Evolutionary conservation across 2,113 vertebrate species (phyloP).

Genomic region (Cephalopterus ornatus): DNA sequence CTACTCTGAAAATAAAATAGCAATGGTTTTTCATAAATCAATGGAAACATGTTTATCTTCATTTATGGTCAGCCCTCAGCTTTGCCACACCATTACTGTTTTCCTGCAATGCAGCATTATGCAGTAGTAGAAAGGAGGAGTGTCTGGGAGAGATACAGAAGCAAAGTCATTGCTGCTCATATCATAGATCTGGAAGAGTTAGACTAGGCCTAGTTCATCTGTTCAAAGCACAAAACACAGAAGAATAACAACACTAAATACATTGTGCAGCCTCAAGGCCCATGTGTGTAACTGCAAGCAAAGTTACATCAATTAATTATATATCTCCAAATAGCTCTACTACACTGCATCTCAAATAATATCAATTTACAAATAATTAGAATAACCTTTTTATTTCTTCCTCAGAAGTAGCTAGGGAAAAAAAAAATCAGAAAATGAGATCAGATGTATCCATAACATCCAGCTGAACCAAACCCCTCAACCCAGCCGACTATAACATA

Average conservation of each 20-base stretch:
- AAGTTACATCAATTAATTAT: background rate
- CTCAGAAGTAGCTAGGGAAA: background rate
- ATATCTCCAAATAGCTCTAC: background rate
- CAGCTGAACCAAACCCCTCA: background rate
- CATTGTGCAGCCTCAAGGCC: slow-evolving; percentile 62
- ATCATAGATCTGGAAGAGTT: background rate
- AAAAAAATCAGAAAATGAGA: background rate
- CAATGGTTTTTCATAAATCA: background rate
- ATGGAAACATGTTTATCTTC: background rate
- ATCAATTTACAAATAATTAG: background rate
- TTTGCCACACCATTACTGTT: background rate
- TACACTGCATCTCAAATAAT: background rate
- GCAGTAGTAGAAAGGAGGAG: background rate
- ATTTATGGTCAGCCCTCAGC: background rate
- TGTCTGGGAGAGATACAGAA: background rate
- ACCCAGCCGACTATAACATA: background rate
- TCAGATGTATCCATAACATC: background rate
- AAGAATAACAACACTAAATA: background rate
- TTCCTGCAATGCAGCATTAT: slow-evolving; percentile 22
- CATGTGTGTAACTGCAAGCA: slow-evolving; percentile 29
- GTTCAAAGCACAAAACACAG: background rate
- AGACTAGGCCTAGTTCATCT: background rate
- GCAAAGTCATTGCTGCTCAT: background rate
- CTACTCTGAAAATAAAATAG: background rate
- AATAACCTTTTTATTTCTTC: background rate